phyloP scores from a whole-genome alignment of 1,140 invertebrate species.

The Atta colombica region DNA sequence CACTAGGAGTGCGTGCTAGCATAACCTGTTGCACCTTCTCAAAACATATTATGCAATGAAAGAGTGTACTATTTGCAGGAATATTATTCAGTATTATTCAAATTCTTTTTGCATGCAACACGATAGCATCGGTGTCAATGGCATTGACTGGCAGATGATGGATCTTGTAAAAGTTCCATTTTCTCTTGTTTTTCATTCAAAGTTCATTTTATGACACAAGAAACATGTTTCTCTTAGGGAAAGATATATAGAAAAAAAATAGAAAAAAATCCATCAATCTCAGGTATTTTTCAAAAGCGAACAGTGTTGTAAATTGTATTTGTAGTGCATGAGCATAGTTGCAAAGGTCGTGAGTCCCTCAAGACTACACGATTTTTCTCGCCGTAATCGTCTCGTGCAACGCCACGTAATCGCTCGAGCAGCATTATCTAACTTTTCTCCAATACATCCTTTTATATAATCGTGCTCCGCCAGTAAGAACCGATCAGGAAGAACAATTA shows the following conservation, averaged over 20 bases:
- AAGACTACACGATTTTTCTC: conserved; percentile 21
- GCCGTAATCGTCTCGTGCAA: not conserved
- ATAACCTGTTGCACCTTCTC: conserved; percentile 45
- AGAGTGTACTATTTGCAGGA: not conserved
- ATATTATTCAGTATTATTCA: conserved; percentile 23
- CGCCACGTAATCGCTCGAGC: conserved; percentile 32
- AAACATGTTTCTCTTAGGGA: not conserved
- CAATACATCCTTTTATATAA: conserved; percentile 68
- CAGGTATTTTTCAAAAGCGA: not conserved
- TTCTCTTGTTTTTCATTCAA: not conserved
- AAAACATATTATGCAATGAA: conserved; percentile 29
- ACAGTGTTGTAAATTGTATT: not conserved
- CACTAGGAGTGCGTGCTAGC: conserved; percentile 4
- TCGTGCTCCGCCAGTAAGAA: conserved; percentile 63
- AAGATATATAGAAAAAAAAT: not conserved
- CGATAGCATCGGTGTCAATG: conserved; percentile 4
- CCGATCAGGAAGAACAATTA: conserved; percentile 83
- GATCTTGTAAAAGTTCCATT: not conserved
- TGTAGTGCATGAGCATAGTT: not conserved
- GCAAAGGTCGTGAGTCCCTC: not conserved
- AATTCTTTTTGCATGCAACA: conserved; percentile 4
- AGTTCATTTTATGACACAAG: not conserved
- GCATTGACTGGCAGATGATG: not conserved
- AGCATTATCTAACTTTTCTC: conserved; percentile 46
- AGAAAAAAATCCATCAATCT: not conserved